phyloP scores from a whole-genome alignment of 1,140 invertebrate species.

The Ips nitidus region DNA sequence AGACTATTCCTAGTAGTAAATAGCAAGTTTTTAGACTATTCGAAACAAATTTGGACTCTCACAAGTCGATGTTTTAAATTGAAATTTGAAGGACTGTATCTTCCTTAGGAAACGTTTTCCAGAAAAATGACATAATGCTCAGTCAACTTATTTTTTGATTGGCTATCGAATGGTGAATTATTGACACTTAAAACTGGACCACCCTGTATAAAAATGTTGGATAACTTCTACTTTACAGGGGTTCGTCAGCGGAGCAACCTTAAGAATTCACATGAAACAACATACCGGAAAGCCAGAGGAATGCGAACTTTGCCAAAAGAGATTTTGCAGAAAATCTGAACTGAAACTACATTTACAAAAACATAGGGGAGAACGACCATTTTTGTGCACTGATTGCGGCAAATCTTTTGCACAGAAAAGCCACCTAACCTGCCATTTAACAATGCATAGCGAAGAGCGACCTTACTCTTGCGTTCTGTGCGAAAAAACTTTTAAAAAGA shows the following conservation, averaged over 20 bases:
- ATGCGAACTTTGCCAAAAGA: slow-evolving; percentile 44
- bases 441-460: slow-evolving; percentile 49
- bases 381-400: slow-evolving; percentile 45
- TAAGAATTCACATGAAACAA: slow-evolving; percentile 46
- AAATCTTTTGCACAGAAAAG: slow-evolving; percentile 45
- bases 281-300: slow-evolving; percentile 46
- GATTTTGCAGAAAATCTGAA: slow-evolving; percentile 47
- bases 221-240: slow-evolving; percentile 22
- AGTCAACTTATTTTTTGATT: too few relatives aligned
- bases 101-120: too few relatives aligned
- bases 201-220: too few relatives aligned
- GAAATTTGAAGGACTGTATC: too few relatives aligned
- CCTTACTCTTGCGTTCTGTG: slow-evolving; percentile 46
- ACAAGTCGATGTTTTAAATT: too few relatives aligned
- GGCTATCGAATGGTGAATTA: too few relatives aligned
- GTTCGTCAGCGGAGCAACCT: slow-evolving; percentile 42
- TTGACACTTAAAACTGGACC: too few relatives aligned
- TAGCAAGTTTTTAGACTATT: too few relatives aligned
- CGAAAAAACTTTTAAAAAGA: slow-evolving; percentile 45
- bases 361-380: slow-evolving; percentile 48
- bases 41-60: too few relatives aligned
- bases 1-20: too few relatives aligned
- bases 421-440: slow-evolving; percentile 46
- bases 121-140: too few relatives aligned
- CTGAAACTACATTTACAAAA: slow-evolving; percentile 45